These are phyloP conservation scores for Trinorchestia longiramus DNA, from an alignment of 1,140 invertebrate genomes.

Conservation along the genomic window DNA sequence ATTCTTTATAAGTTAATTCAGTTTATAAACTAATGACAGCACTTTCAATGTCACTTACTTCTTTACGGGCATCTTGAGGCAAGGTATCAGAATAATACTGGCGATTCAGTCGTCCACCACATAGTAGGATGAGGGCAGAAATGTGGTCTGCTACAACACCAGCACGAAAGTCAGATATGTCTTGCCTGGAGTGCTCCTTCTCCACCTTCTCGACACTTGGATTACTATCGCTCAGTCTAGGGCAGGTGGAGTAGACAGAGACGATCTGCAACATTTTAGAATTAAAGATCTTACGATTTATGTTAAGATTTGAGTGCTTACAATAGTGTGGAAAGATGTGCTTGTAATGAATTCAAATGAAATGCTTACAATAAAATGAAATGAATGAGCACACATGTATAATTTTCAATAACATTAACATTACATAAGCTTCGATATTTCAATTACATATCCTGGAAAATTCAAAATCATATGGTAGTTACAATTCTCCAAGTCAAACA, in stretches of 20 bases:
- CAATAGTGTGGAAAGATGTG: too few species aligned
- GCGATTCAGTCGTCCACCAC: background rate
- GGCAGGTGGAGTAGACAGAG: background rate
- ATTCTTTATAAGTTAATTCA: too few species aligned
- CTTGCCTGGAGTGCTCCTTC: background rate
- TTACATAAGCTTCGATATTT: background rate
- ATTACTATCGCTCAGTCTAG: background rate
- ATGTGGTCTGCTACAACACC: background rate
- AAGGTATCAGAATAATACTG: background rate
- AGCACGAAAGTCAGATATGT: conserved; percentile 19
- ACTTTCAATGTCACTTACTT: background rate
- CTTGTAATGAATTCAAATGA: too few species aligned
- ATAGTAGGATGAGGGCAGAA: background rate
- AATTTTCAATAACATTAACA: background rate
- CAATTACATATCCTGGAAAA: too few species aligned
- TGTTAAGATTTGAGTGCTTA: too few species aligned
- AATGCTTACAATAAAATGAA: background rate
- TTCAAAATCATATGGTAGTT: background rate
- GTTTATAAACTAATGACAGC: background rate
- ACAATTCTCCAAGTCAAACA: background rate
- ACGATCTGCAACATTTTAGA: background rate
- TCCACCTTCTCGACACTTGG: background rate
- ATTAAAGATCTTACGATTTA: background rate
- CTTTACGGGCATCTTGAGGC: background rate
- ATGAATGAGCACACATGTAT: background rate